Conservation (phyloP, 2,797 vertebrate genomes). For the Fistularia commersonii region DNA sequence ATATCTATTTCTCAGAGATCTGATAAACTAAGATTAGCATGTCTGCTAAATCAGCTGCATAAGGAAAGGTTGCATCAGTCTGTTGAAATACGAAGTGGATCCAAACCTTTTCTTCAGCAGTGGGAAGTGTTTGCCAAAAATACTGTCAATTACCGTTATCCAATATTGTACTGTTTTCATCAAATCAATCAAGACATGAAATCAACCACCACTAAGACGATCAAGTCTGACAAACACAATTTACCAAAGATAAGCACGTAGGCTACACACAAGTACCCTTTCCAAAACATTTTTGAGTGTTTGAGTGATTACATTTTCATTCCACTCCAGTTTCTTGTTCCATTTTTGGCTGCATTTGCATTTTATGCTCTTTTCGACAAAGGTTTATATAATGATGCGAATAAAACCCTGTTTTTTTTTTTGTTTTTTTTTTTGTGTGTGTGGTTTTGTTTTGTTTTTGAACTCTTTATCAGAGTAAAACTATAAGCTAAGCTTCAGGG, state of each 20-base stretch:
- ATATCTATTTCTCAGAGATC: no score
- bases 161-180: slow-evolving; percentile 55
- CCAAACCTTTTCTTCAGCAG: slow-evolving; percentile 12
- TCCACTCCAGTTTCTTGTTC: slow-evolving; percentile 57
- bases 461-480: slow-evolving; percentile 60
- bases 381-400: slow-evolving; percentile 64
- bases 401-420: slow-evolving; percentile 64
- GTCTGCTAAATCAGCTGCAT: slow-evolving; percentile 8
- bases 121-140: slow-evolving; percentile 34
- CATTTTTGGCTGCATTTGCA: slow-evolving; percentile 60
- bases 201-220: slow-evolving; percentile 55
- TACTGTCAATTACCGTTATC: slow-evolving; percentile 38
- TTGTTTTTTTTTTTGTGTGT: slow-evolving; percentile 31
- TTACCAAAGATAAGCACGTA: slow-evolving; percentile 59
- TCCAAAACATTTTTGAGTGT: slow-evolving; percentile 53
- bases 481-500: slow-evolving; percentile 60
- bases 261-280: slow-evolving; percentile 59
- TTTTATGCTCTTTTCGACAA: slow-evolving; percentile 42
- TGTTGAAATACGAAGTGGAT: slow-evolving; percentile 32
- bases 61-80: slow-evolving; percentile 51
- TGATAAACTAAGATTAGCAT: no score
- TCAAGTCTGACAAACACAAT: slow-evolving; percentile 58
- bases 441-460: slow-evolving; percentile 29
- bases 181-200: slow-evolving; percentile 66
- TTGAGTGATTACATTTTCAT: slow-evolving; percentile 72